phyloP scores from a whole-genome alignment of 2,888 invertebrate species.

The Cyrtodaria siliqua region DNA sequence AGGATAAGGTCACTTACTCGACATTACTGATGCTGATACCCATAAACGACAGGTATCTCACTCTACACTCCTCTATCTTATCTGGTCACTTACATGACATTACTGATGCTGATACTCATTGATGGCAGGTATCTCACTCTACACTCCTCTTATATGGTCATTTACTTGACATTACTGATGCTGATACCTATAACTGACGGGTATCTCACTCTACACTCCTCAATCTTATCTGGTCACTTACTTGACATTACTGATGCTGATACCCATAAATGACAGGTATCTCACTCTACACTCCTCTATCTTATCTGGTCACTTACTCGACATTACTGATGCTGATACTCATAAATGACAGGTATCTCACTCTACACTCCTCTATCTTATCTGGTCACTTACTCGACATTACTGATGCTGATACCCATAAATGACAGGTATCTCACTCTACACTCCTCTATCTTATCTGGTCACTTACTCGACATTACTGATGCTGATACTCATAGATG shows the following conservation, averaged over 20 bases:
- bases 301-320: conserved; percentile 88
- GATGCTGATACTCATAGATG: conserved; percentile 96
- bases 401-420: conserved; percentile 93
- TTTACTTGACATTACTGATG: conserved; percentile 89
- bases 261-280: conserved; percentile 98
- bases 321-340: conserved; percentile 93
- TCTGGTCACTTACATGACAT: conserved; percentile 89
- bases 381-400: conserved; percentile 89
- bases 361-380: conserved; percentile 95
- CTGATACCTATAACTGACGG: conserved; percentile 98
- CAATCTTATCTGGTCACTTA: conserved; percentile 88
- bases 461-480: conserved; percentile 91
- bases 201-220: conserved; percentile 97
- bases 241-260: conserved; percentile 91
- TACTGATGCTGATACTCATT: conserved; percentile 93
- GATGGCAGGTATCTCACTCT: conserved; percentile 98
- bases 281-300: conserved; percentile 97
- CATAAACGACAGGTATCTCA: conserved; percentile 97
- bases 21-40: conserved; percentile 93
- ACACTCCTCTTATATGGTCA: conserved; percentile 91
- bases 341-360: conserved; percentile 97
- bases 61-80: conserved; percentile 95
- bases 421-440: conserved; percentile 98
- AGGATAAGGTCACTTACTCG: conserved; percentile 87
- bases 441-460: conserved; percentile 93